Evolutionary conservation across 2,113 vertebrate genomes (phyloP), one percentile per base, ranked within the genome.

Genomic region (Urocynchramus pylzowi): DNA sequence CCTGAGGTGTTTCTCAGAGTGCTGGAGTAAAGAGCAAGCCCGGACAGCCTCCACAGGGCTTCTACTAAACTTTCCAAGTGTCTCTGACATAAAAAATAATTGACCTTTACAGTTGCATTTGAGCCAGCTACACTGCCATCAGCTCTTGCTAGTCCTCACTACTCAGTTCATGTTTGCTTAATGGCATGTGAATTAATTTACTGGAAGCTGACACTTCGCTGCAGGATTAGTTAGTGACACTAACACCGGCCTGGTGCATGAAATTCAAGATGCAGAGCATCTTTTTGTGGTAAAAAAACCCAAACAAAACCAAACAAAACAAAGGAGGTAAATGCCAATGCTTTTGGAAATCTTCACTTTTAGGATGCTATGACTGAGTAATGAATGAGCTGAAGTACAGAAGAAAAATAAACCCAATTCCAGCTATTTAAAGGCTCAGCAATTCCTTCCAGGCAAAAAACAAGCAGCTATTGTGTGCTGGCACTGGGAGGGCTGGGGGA

Each of bases 391-490:
- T 90, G 24, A 94, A 83, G 35, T 42, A 47, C 7, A 42, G 88
- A 88, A 74, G 83, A 70, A 89, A 97, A 90, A 92, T 50, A 94
- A 95, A 92, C 64, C 71, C 1, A 70, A 63, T 88, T 89, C 76
- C 64, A 92, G 71, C 83, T 92, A 95, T 96, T 89, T 78, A 95
- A 94, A 84, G 52, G 56, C 76, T 93, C 71, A 84, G 88, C 30
- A 81, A 59, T 74, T 89, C 56, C 86, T 93, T 90, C 76, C 83
- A 93, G 64, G 64, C 45, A 0, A 84, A 88, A 92, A 86, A 90
- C 95, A 95, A 96, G 79, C n/a, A 74, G 76, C 93, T 93, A 93
- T 95, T 95, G 94, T 93, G 64, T 78, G 39, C 24, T 44, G 57
- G 50, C 1, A 3, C 42, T 65, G 73, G 45, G 64, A 41, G 28